Evolutionary conservation across 1,140 invertebrate genomes (phyloP).

Genomic region (Zaprionus taronus): DNA sequence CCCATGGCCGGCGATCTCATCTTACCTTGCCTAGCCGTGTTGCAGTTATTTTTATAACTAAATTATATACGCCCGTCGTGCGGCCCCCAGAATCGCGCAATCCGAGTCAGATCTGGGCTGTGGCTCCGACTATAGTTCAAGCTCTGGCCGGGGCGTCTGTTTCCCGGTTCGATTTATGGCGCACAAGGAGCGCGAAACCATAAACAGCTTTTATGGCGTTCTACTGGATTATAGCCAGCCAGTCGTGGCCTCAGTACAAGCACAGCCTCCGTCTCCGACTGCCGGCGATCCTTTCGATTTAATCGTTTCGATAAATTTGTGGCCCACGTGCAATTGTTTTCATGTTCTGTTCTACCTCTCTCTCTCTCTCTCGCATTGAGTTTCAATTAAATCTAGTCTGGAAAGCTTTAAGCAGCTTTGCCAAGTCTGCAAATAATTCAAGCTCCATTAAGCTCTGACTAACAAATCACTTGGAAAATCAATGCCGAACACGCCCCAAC

Average conservation of each 20-base stretch:
- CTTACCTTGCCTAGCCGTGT: slow-evolving; percentile 62
- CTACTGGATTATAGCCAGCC: slow-evolving; percentile 77
- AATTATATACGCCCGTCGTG: slow-evolving; percentile 79
- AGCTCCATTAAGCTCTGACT: neutral
- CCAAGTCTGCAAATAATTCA: neutral
- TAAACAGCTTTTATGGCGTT: slow-evolving; percentile 84
- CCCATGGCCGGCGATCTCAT: slow-evolving; percentile 70
- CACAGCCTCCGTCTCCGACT: too few species aligned
- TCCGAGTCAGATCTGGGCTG: slow-evolving; percentile 4
- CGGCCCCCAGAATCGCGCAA: slow-evolving; percentile 29
- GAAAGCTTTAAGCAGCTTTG: neutral
- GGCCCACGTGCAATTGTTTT: slow-evolving; percentile 72
- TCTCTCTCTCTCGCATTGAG: slow-evolving; percentile 8
- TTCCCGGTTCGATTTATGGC: slow-evolving; percentile 75
- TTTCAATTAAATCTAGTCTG: slow-evolving; percentile 51
- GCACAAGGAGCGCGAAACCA: slow-evolving; percentile 83
- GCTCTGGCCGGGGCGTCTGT: slow-evolving; percentile 35
- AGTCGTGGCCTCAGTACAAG: neutral
- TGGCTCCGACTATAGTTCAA: slow-evolving; percentile 16
- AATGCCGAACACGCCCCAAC: slow-evolving; percentile 16
- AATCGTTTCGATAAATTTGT: slow-evolving; percentile 71
- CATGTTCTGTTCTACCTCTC: neutral
- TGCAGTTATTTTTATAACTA: slow-evolving; percentile 84
- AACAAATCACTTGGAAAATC: slow-evolving; percentile 23
- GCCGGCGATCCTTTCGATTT: slow-evolving; percentile 58